Evolutionary conservation across 1,140 invertebrate species (phyloP).

Genomic region (Listronotus oregonensis): DNA sequence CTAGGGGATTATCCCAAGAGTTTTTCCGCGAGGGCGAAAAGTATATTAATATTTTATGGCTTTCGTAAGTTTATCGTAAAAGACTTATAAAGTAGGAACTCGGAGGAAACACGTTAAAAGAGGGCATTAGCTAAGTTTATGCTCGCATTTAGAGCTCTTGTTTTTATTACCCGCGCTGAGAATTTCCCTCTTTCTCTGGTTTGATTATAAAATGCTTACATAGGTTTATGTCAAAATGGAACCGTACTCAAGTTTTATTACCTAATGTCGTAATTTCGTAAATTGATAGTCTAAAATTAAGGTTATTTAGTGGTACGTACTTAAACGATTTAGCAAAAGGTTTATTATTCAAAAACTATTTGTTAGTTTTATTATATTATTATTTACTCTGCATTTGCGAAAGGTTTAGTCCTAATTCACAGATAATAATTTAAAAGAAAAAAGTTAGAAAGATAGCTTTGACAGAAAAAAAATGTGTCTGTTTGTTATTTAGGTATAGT

Average conservation of each 20-base stretch:
- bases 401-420: too few species aligned
- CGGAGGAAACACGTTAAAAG: slow-evolving; percentile 24
- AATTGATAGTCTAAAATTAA: too few species aligned
- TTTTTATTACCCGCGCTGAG: slow-evolving; percentile 18
- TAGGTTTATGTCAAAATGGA: slow-evolving; percentile 4
- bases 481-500: too few species aligned
- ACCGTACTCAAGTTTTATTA: neutral
- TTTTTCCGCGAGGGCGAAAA: slow-evolving; percentile 35
- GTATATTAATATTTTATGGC: slow-evolving; percentile 53
- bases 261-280: neutral
- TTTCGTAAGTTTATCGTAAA: slow-evolving; percentile 49
- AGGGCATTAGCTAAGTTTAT: slow-evolving; percentile 29
- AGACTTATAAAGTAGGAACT: slow-evolving; percentile 45
- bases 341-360: too few species aligned
- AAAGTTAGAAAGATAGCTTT: too few species aligned
- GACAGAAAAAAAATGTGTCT: too few species aligned
- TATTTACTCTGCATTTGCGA: too few species aligned
- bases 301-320: too few species aligned
- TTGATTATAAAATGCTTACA: slow-evolving; percentile 8
- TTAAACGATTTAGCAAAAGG: too few species aligned
- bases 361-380: too few species aligned
- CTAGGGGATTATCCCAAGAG: slow-evolving; percentile 31
- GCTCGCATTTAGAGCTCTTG: slow-evolving; percentile 18
- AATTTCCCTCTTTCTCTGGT: slow-evolving; percentile 6
- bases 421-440: too few species aligned